Conservation (phyloP, 2,888 invertebrate species). For the Drosophila yooni region DNA sequence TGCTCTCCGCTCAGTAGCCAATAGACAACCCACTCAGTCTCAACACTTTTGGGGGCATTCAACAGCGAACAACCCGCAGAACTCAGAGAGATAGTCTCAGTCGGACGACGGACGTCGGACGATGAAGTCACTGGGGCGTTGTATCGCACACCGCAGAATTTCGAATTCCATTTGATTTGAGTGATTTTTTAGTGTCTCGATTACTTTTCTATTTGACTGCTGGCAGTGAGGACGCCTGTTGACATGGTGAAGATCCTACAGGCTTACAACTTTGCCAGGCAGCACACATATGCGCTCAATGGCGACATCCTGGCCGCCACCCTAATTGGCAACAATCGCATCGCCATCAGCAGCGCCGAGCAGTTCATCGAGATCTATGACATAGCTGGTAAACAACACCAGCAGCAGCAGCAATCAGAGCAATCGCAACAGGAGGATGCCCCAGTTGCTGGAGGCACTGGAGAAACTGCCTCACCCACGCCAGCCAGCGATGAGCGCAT, state of each 20-base stretch:
- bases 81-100: slow-evolving; percentile 39
- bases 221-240: slow-evolving; percentile 37
- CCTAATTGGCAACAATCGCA: slow-evolving; percentile 80
- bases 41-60: slow-evolving; percentile 34
- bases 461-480: slow-evolving; percentile 28
- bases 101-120: slow-evolving; percentile 46
- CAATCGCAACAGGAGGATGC: slow-evolving; percentile 36
- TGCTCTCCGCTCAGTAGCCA: slow-evolving; percentile 11
- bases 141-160: slow-evolving; percentile 35
- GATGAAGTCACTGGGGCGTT: slow-evolving; percentile 76
- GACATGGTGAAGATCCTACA: slow-evolving; percentile 84
- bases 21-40: slow-evolving; percentile 41
- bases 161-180: slow-evolving; percentile 17
- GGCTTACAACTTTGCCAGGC: slow-evolving; percentile 84
- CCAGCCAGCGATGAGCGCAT: slow-evolving; percentile 66
- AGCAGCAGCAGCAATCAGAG: slow-evolving; percentile 17
- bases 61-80: slow-evolving; percentile 18
- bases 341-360: slow-evolving; percentile 84
- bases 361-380: slow-evolving; percentile 84
- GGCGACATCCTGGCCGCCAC: slow-evolving; percentile 84
- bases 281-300: slow-evolving; percentile 83
- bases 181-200: slow-evolving; percentile 21
- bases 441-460: slow-evolving; percentile 19
- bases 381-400: slow-evolving; percentile 72
- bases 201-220: slow-evolving; percentile 10